Base-by-base conservation (phyloP, 2,888 invertebrate genomes). In the Elysia crispata region DNA sequence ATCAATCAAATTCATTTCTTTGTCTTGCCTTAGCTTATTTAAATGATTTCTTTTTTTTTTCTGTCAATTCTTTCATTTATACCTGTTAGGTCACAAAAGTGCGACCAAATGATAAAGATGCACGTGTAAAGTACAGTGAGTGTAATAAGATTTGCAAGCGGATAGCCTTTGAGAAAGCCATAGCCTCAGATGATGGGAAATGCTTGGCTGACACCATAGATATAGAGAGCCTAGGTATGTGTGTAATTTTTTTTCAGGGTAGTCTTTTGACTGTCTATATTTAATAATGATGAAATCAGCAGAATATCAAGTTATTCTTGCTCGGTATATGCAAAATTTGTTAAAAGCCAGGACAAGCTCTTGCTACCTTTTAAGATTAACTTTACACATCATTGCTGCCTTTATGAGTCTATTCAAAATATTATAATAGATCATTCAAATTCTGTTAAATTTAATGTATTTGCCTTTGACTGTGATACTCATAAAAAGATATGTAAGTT, bases 101-200 rank as follows among this genome's bases (percentile, higher is more conserved):
- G 80, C 94, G 96, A 89, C 99, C 99, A 85, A 96, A 94, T 92
- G 98, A 99, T 92, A 95, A 96, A 91, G 98, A 98, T 94, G 98
- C 98, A 1, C 96, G 96, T 93, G 92, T 95, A 84, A 99, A 99
- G 92, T 98, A 94, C 92, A 95, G 94, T 74, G 98, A 99, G 93
- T 99, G 99, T 93, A 96, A 95, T 91, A 99, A 99, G 94, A 97
- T 99, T 49, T 89, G 96, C 98, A 13, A 97, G 96, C 96, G 96
- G 93, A 94, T 97, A 86, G 98, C 98, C 13, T 99, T 99, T 93
- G 97, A 98, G 92, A 97, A 96, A 92, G 99, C 99, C 18, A 99
- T 99, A 89, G 95, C 98, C 0, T 96, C 97, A 0, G 98, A 99
- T 88, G 96, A 97, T 87, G 95, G 96, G 90, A 89, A 88, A 64